Evolutionary conservation across 2,113 vertebrate genomes (phyloP), one percentile per base, ranked within the genome.

Genomic region (Phaetusa simplex): DNA sequence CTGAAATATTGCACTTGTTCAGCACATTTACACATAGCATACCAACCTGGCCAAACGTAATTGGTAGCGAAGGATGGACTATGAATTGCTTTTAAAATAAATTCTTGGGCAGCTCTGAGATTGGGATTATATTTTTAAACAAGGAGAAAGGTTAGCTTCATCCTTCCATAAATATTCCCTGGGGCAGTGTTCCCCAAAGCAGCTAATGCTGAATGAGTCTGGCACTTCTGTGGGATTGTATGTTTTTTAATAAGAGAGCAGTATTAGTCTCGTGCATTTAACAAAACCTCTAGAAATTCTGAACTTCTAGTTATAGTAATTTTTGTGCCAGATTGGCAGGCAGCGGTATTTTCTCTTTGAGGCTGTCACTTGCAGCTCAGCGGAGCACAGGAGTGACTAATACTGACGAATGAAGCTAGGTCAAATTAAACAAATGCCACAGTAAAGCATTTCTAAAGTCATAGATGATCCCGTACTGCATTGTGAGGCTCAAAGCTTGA

Each of bases 341-440:
- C 82, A 84, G 52, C 67, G 38, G 19, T 96, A 21, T 90, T 92
- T 96, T 83, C 49, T 94, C 76, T 92, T 88, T 88, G 92, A 66
- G 55, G 86, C 64, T 96, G 92, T 92, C 86, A 64, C 53, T 88
- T 73, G 52, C 73, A 95, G 78, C 72, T 84, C 24, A 1, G 64
- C 47, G 82, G 72, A 93, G 76, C 40, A 52, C 42, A 67, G 72
- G 65, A 83, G 55, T 84, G 82, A 93, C 76, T 94, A 90, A 93
- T 56, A 26, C 55, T 71, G 82, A 53, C 65, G 67, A 83, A 93
- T 26, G 55, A 93, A 81, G 77, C 42, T 82, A 72, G 65, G 83
- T 82, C 88, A 76, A 69, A 84, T 86, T 67, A 91, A 86, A 92
- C 43, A 88, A 94, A 78, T 80, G 69, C 67, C 69, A 55, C 65